Evolutionary conservation across 2,888 invertebrate species (phyloP), one percentile per base, ranked within the genome.

Genomic region (Tachina grossa): DNA sequence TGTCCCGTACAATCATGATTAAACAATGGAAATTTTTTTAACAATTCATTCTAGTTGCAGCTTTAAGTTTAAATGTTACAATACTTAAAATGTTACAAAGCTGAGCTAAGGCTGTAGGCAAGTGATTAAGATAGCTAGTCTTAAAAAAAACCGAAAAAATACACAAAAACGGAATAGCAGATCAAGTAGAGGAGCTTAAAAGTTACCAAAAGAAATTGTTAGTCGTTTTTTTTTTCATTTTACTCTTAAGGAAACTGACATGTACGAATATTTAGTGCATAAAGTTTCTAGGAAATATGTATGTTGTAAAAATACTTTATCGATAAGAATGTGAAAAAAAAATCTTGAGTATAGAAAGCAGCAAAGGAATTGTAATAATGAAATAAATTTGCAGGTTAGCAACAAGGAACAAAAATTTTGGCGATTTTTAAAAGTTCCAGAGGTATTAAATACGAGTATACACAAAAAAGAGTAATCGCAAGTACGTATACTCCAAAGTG

Each of bases 111-210:
- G 79, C 85, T 83, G 72, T 83, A 85, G 79, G 83, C 85, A 80
- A 83, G 85, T 80, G 85, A 85, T 83, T 83, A 83, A 85, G 85
- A 85, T 85, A 85, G 83, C 79, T 80, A 83, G 83, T 79, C 76
- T 75, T n/a, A 72, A 49, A 45, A 41, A 49, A 43, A 51, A 68
- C 10, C 9, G 41, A 2, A 13, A 65, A 65, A 59, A 57, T n/a
- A 49, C 61, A 55, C 8, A n/a, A 16, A 45, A 71, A 47, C n/a
- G 5, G 10, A 19, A 39, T 9, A 41, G 45, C 55, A 55, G 65
- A 65, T 53, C 51, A 75, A 65, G 71, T 53, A 66, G 61, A 69
- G 1, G 61, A 39, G n/a, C 68, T 53, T 13, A 66, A 66, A 77
- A 68, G 66, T 68, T 49, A 65, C 55, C 55, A 61, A 81, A 61